These are phyloP conservation scores for Nyctibius bracteatus DNA, from an alignment of 2,113 vertebrate species.

Conservation along the genomic window DNA sequence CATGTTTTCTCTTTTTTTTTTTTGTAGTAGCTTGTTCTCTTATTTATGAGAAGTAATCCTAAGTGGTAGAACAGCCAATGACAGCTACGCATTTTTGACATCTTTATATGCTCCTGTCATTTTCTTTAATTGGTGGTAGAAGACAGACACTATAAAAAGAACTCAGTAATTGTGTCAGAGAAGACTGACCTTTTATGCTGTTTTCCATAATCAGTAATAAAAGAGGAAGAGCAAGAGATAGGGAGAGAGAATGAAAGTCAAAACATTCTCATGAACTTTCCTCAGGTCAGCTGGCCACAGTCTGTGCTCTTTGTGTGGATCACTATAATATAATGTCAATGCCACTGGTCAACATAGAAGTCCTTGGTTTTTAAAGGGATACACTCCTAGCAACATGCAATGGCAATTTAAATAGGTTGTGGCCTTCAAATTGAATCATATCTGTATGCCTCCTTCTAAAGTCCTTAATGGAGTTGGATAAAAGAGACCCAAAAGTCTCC, in stretches of 20 bases:
- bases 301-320: not conserved
- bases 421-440: not conserved
- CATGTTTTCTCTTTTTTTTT: not conserved
- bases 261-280: not conserved
- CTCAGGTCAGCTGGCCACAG: not conserved
- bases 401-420: not conserved
- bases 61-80: not conserved
- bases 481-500: not conserved
- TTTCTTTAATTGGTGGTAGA: not conserved
- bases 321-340: not conserved
- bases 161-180: not conserved
- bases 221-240: not conserved
- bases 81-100: not conserved
- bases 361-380: not conserved
- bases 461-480: not conserved
- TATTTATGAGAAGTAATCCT: not conserved
- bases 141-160: not conserved
- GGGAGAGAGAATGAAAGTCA: not conserved
- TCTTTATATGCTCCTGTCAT: not conserved
- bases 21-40: not conserved
- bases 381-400: not conserved
- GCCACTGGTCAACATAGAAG: not conserved
- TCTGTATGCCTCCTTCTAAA: not conserved
- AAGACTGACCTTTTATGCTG: not conserved
- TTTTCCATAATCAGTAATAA: not conserved